Conservation (phyloP, 2,888 invertebrate species). For the Acleris holmiana region DNA sequence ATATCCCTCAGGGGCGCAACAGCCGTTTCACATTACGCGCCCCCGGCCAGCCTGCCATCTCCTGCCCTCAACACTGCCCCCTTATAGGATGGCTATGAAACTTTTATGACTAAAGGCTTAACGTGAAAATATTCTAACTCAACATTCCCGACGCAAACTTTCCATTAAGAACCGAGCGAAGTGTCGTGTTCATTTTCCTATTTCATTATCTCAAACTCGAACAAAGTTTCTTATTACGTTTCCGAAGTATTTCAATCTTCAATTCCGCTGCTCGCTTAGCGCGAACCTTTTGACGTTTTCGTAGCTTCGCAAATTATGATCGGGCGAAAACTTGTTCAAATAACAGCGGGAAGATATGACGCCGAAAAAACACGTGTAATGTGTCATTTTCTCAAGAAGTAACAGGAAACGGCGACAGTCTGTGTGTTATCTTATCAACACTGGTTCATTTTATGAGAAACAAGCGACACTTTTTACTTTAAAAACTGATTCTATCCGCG, state of each 20-base stretch:
- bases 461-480: neutral
- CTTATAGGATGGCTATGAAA: constrained; percentile 29
- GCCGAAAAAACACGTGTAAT: constrained; percentile 33
- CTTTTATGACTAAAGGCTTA: constrained; percentile 30
- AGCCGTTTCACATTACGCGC: constrained; percentile 40
- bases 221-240: constrained; percentile 33
- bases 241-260: constrained; percentile 26
- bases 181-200: constrained; percentile 32
- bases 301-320: constrained; percentile 27
- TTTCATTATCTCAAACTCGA: constrained; percentile 25
- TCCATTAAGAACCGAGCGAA: constrained; percentile 26
- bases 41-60: constrained; percentile 25
- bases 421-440: constrained; percentile 7
- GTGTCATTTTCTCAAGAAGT: constrained; percentile 27
- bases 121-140: constrained; percentile 33
- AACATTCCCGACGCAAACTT: constrained; percentile 21
- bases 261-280: constrained; percentile 19
- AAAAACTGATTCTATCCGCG: neutral
- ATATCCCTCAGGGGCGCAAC: constrained; percentile 39
- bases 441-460: constrained; percentile 1
- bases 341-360: constrained; percentile 16
- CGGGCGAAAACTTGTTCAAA: constrained; percentile 10
- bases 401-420: constrained; percentile 28
- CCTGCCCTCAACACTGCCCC: constrained; percentile 22
- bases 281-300: constrained; percentile 21